Percentiles rank a stretch among this genome's conserved stretches.
phyloP scores from a whole-genome alignment of 2,888 invertebrate species.

The Melinopterus prodromus region DNA sequence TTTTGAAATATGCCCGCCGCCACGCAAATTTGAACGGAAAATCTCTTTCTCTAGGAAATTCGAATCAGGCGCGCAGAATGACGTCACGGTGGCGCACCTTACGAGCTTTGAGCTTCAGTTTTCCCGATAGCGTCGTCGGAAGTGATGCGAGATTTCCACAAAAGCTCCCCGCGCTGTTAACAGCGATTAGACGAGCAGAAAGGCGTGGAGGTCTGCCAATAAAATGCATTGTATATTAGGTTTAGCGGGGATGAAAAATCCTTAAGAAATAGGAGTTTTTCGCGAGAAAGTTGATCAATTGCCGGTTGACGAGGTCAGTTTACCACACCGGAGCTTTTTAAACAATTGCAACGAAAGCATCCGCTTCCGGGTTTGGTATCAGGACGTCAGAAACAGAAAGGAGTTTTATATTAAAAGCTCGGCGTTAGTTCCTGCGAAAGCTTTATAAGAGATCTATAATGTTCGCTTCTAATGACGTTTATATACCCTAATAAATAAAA shows the following conservation, averaged over 20 bases:
- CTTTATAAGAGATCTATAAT: not conserved
- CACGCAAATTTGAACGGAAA: slow-evolving; percentile 34
- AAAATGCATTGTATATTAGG: not conserved
- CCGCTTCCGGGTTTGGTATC: slow-evolving; percentile 20
- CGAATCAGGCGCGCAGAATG: slow-evolving; percentile 28
- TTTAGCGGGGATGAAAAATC: not conserved
- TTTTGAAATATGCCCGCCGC: slow-evolving; percentile 34
- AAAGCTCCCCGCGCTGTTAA: slow-evolving; percentile 34
- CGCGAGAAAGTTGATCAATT: not conserved
- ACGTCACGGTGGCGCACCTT: not conserved
- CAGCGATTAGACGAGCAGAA: slow-evolving; percentile 28
- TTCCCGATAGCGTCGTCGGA: slow-evolving; percentile 5
- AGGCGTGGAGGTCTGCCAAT: not conserved
- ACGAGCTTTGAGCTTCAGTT: slow-evolving; percentile 12
- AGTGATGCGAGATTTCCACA: slow-evolving; percentile 22
- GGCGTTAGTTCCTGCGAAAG: not conserved
- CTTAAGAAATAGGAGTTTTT: not conserved
- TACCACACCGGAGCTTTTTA: not conserved
- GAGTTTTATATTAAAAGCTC: not conserved
- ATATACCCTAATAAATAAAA: not conserved
- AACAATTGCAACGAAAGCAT: slow-evolving; percentile 23
- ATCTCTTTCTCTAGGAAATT: slow-evolving; percentile 37
- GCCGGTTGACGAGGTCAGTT: not conserved
- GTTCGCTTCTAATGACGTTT: not conserved
- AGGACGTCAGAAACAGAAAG: slow-evolving; percentile 9